Evolutionary conservation across 2,888 invertebrate species (phyloP).

Genomic region (Drosophila aldrichi): DNA sequence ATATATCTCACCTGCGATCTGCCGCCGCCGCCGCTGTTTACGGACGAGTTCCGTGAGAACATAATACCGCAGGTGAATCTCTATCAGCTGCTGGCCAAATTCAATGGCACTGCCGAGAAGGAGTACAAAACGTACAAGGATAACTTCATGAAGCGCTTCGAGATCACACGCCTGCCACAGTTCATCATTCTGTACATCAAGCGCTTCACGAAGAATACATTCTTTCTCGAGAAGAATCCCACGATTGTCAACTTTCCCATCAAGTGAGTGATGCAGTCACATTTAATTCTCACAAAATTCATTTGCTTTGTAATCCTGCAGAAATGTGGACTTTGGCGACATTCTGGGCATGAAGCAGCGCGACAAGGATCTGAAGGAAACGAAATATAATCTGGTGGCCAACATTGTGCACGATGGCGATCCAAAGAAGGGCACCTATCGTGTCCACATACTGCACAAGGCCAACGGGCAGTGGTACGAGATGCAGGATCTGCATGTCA

Average conservation of each 20-base stretch:
- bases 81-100: constrained; percentile 96
- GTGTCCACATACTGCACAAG: constrained; percentile 96
- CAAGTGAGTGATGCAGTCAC: constrained; percentile 89
- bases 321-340: constrained; percentile 98
- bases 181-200: constrained; percentile 98
- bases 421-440: constrained; percentile 96
- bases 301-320: background rate
- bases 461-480: constrained; percentile 94
- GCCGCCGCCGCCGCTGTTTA: constrained; percentile 98
- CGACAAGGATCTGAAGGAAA: constrained; percentile 89
- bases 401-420: constrained; percentile 99
- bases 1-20: constrained; percentile 98
- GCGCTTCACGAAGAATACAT: constrained; percentile 99
- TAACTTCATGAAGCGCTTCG: constrained; percentile 98
- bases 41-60: constrained; percentile 98
- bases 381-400: constrained; percentile 98
- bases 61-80: constrained; percentile 99
- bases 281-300: background rate
- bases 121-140: constrained; percentile 99
- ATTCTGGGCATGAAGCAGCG: constrained; percentile 94
- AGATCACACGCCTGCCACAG: constrained; percentile 96
- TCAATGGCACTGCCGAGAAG: constrained; percentile 97
- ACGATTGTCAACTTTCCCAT: constrained; percentile 99
- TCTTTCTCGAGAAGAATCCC: constrained; percentile 99
- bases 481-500: constrained; percentile 99